A percentile compares a stretch with the other conserved stretches of the same genome.
phyloP scores from a whole-genome alignment of 2,113 vertebrate species.

The Misgurnus mizolepis region DNA sequence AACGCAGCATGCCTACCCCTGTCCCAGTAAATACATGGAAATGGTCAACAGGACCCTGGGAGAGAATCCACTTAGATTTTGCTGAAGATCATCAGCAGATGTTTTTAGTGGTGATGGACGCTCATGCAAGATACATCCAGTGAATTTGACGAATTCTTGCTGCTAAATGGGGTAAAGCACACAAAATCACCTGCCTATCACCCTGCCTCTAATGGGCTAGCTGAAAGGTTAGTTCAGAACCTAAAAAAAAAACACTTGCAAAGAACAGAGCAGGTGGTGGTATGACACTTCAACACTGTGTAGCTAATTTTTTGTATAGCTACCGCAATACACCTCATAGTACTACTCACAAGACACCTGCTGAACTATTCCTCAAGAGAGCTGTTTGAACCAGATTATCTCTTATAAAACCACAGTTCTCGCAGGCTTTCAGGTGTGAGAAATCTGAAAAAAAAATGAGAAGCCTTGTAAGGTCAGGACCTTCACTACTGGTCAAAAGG shows the following conservation, averaged over 20 bases:
- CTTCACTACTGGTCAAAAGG: slow-evolving; percentile 24
- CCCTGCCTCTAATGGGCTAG: slow-evolving; percentile 3
- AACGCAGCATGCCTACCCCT: slow-evolving; percentile 22
- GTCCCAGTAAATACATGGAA: slow-evolving; percentile 20
- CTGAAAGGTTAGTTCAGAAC: too few species aligned
- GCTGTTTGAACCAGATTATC: slow-evolving; percentile 11
- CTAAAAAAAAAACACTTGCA: too few species aligned
- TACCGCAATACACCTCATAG: not conserved
- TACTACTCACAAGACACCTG: not conserved
- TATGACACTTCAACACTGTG: too few species aligned
- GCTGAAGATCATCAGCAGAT: too few species aligned
- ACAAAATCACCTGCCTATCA: not conserved
- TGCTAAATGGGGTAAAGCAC: slow-evolving; percentile 5
- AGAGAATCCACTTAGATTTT: slow-evolving; percentile 30
- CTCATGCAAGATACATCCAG: not conserved
- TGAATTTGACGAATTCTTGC: not conserved
- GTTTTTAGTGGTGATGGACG: too few species aligned
- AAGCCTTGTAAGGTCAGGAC: not conserved
- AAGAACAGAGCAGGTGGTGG: too few species aligned
- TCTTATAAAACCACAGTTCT: not conserved
- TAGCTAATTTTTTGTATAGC: not conserved
- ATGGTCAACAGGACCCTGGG: slow-evolving; percentile 42
- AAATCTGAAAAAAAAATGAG: too few species aligned
- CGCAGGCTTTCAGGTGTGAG: not conserved
- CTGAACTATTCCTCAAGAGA: not conserved